Base-by-base conservation (phyloP, 2,797 vertebrate species). In the Semaprochilodus insignis region DNA sequence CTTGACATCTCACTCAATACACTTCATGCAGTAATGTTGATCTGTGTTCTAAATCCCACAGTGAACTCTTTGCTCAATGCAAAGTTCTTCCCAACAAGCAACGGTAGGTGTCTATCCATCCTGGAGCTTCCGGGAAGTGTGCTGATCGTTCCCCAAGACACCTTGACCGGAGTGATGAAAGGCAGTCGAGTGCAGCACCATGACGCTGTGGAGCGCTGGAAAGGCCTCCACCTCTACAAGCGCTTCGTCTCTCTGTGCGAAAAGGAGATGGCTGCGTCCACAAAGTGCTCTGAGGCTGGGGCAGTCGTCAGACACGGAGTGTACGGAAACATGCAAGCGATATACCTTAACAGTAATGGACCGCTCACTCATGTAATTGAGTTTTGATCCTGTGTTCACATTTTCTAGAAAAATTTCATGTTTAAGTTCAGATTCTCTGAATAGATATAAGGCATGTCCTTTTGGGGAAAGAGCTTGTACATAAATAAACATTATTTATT, bases 101-200 rank as follows among this genome's bases (percentile, higher is more conserved):
- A 83, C 0, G 90, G 95, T 3, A 91, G 94, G 80, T 89, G 85
- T 0, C 89, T 95, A 15, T 97, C 96, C 0, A 51, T 97, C 66
- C 87, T 97, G 72, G 95, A 97, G 81, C 94, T 97, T 54, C 97
- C 97, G 0, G 97, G 96, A 0, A 90, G 92, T 7, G 81, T 97
- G 67, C 91, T 98, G 25, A 92, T 98, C 57, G 88, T 97, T 85
- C 97, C 96, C 23, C 97, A 97, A 87, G 96, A 96, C 85, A 97
- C 96, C 0, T 91, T 98, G 81, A 93, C 95, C 0, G 96, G 95
- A 1, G 94, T 93, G 87, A 77, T 83, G 0, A 94, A 93, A 86
- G 91, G 95, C 77, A 81, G 57, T 79, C 91, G 71, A 78, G 92
- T 97, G 93, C 94, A 95, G 85, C 96, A 95, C 88, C 92, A 93